Evolutionary conservation across 2,888 invertebrate species (phyloP).

Genomic region (Pyrrhosoma nymphula): DNA sequence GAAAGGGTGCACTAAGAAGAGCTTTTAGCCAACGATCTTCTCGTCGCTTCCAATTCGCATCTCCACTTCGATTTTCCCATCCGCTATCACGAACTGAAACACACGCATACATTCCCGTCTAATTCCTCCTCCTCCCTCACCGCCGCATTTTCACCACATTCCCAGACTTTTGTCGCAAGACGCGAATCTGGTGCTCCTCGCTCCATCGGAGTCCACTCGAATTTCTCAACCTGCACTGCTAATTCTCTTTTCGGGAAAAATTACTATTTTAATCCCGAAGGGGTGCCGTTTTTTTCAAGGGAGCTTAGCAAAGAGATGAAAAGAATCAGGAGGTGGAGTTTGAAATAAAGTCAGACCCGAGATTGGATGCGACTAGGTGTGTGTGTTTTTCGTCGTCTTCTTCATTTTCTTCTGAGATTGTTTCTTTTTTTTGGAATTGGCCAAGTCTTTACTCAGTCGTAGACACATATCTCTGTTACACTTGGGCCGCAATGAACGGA

Average conservation of each 20-base stretch:
- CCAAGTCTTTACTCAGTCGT: too few relatives aligned
- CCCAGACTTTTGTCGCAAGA: not conserved
- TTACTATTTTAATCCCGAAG: not conserved
- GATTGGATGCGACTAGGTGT: not conserved
- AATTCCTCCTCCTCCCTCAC: not conserved
- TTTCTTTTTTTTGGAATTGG: too few relatives aligned
- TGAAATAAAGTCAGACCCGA: not conserved
- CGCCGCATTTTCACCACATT: not conserved
- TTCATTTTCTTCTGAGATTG: too few relatives aligned
- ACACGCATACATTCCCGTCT: too few relatives aligned
- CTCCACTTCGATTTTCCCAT: too few relatives aligned
- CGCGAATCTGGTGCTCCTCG: not conserved
- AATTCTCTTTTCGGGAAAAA: not conserved
- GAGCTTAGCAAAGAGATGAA: not conserved
- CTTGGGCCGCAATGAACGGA: too few relatives aligned
- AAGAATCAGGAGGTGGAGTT: not conserved
- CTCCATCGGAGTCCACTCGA: not conserved
- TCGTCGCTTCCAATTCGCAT: too few relatives aligned
- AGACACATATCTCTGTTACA: too few relatives aligned
- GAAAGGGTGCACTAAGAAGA: too few relatives aligned
- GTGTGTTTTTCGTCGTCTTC: too few relatives aligned
- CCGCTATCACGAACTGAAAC: too few relatives aligned
- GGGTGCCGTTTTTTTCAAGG: not conserved
- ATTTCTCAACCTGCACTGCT: not conserved
- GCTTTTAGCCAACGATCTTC: too few relatives aligned